Conservation (phyloP, 2,888 invertebrate genomes). For the Portevinia maculata region DNA sequence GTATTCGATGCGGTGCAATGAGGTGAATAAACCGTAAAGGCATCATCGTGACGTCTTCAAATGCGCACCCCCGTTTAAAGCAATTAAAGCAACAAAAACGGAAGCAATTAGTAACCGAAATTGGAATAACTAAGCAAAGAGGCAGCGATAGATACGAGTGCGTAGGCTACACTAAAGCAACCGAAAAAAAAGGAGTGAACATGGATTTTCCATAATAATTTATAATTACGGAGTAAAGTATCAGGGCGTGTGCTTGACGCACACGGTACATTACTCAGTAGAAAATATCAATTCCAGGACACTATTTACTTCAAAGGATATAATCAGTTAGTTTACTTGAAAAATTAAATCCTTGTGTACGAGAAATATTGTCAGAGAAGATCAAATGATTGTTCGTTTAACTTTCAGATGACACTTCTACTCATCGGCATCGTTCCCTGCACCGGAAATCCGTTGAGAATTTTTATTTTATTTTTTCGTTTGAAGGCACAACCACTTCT, state of each 20-base stretch:
- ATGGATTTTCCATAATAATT: slow-evolving; percentile 64
- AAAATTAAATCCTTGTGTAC: neutral
- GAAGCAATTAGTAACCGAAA: slow-evolving; percentile 74
- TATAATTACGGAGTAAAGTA: slow-evolving; percentile 44
- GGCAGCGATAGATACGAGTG: neutral
- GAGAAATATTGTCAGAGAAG: slow-evolving; percentile 25
- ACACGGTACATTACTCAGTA: neutral
- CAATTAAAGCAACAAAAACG: slow-evolving; percentile 71
- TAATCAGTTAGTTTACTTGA: slow-evolving; percentile 27
- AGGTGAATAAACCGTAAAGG: slow-evolving; percentile 71
- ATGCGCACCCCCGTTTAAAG: slow-evolving; percentile 62
- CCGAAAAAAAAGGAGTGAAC: slow-evolving; percentile 63
- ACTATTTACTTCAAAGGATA: slow-evolving; percentile 56
- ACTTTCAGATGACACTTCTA: slow-evolving; percentile 38
- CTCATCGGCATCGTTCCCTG: slow-evolving; percentile 40
- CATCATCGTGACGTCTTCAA: slow-evolving; percentile 65
- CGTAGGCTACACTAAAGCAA: slow-evolving; percentile 10
- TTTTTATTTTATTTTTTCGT: slow-evolving; percentile 49
- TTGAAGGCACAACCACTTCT: slow-evolving; percentile 43
- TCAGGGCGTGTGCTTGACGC: slow-evolving; percentile 17
- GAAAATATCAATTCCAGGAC: slow-evolving; percentile 47
- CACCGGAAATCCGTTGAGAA: slow-evolving; percentile 70
- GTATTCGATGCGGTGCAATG: slow-evolving; percentile 67
- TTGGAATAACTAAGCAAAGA: slow-evolving; percentile 50
- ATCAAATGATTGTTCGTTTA: slow-evolving; percentile 30